A percentile compares a stretch with the other conserved stretches of the same genome.
phyloP scores from a whole-genome alignment of 2,888 invertebrate species.

The Drosophila lutescens region DNA sequence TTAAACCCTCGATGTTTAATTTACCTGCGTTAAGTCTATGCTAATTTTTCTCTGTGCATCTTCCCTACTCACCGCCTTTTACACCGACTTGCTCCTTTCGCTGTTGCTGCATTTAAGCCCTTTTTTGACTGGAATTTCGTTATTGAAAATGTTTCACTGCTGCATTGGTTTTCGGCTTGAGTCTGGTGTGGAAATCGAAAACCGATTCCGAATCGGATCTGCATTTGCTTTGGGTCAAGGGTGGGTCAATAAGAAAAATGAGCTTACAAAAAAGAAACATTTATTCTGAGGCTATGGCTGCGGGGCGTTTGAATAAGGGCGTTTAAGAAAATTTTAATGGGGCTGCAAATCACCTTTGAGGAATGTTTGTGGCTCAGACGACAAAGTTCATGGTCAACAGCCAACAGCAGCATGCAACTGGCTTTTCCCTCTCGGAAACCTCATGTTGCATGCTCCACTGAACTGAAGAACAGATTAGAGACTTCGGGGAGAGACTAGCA shows the following conservation, averaged over 20 bases:
- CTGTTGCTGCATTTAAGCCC: conserved; percentile 20
- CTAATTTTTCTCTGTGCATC: conserved; percentile 8
- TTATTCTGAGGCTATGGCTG: neutral
- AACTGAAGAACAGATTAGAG: conserved; percentile 29
- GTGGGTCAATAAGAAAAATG: conserved; percentile 21
- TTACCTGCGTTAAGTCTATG: neutral
- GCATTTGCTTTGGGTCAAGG: conserved; percentile 26
- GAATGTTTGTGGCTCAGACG: conserved; percentile 3
- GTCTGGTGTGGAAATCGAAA: conserved; percentile 22
- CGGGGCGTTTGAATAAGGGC: neutral
- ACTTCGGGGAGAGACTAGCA: conserved; percentile 23
- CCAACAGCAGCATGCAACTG: conserved; percentile 1
- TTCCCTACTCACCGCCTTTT: conserved; percentile 12
- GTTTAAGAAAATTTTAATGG: neutral
- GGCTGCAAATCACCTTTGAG: conserved; percentile 1
- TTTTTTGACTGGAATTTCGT: conserved; percentile 69
- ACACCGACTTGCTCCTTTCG: conserved; percentile 16
- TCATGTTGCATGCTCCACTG: conserved; percentile 66
- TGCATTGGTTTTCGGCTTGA: conserved; percentile 24
- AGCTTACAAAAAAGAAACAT: conserved; percentile 5
- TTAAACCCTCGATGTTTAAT: neutral
- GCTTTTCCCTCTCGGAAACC: neutral
- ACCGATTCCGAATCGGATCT: conserved; percentile 14
- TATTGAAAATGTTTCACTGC: conserved; percentile 76
- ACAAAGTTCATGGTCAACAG: conserved; percentile 25